Evolutionary conservation across 2,113 vertebrate species (phyloP), one percentile per base, ranked within the genome.

Genomic region (Otolemur garnettii): DNA sequence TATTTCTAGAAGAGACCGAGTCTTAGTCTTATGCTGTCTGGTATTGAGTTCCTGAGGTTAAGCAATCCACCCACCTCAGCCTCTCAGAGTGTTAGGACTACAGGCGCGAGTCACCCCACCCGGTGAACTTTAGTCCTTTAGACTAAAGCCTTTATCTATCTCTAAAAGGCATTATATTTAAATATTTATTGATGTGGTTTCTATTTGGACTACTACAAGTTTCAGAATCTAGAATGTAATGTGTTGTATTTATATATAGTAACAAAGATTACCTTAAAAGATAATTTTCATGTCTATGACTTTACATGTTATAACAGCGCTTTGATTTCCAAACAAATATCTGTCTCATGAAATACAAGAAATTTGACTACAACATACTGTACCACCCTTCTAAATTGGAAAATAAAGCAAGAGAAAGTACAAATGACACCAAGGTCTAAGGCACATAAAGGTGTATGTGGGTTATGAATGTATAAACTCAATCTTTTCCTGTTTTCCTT

Each of bases 141-240:
- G 69, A 93, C 79, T 69, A 60, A 69, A 60, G 2, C 30, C 30
- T 69, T 50, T 62, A 2, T 62, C 91, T 87, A 38, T 50, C 59
- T 93, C 30, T 30, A 28, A 60, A 59, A 30, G 50, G 35, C 5
- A 62, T 50, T 79, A 28, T 33, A 60, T 60, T 93, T 59, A 50
- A 87, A 35, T 24, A 71, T 53, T 45, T 18, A 14, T 79, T 80
- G 30, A 62, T 71, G 69, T 71, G 53, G 45, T 87, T 71, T 87
- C 45, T 45, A 13, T 68, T 80, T 35, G 30, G 26, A 80, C 55
- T 57, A 80, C 8, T 80, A 24, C 12, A 62, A 50, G 5, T 80
- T 80, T 87, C 21, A 80, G 92, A 80, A 62, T 87, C 38, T 13
- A 87, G 84, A 72, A 72, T 83, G 12, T 64, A 85, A 77, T 92